Evolutionary conservation across 2,113 vertebrate species (phyloP), one percentile per base, ranked within the genome.

Genomic region (Mirza zaza): DNA sequence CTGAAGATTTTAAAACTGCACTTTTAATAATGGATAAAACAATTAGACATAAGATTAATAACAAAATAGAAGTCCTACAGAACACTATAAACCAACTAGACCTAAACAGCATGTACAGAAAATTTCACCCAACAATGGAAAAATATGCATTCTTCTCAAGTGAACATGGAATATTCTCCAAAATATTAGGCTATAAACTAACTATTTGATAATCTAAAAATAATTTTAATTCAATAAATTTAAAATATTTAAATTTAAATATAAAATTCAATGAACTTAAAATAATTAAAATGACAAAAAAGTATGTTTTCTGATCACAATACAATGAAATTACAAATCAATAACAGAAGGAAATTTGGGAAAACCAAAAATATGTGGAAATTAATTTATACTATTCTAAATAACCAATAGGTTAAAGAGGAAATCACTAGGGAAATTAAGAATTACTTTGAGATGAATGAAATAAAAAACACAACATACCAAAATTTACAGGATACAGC

Each of bases 61-160:
- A 50, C 18, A 18, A 68, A 73, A 52, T 7, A 13, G 6, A 18
- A 12, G 34, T 8, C 2, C 8, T 21, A 50, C 6, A 15, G 6
- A 15, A 25, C 9, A n/a, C 3, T 32, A 5, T 6, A 52, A 42
- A 21, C 52, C 50, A 4, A 1, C 2, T 0, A 11, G 50, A 3
- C 61, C 8, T 17, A 15, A 39, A 8, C 48, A 50, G 15, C 12
- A 21, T 32, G 17, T 32, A 12, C 9, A 57, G 42, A 68, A 27
- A 20, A 4, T 12, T 67, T 25, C 4, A 59, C 20, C 50, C 25
- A 27, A 32, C 20, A 12, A 13, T 0, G 3, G 55, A 20, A 3
- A 2, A 50, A 68, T 14, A 39, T 2, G 34, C 5, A 21, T 4
- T 32, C 29, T 55, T 55, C 48, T 48, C 14, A 48, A n/a, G 34